Conservation (phyloP, 2,113 vertebrate genomes). For the Triplophysa siluroides region DNA sequence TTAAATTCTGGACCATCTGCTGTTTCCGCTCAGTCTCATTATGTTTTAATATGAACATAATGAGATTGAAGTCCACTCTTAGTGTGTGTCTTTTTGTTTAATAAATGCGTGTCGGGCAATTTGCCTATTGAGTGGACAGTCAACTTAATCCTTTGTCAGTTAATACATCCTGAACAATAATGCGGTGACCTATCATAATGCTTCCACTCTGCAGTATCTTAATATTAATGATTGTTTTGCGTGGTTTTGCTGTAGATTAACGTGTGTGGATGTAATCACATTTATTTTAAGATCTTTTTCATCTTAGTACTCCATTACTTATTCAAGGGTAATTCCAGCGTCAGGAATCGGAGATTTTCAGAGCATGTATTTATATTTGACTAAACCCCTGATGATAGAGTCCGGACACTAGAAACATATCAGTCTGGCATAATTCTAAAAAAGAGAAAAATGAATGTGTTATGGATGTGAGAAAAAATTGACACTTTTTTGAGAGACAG, state of each 20-base stretch:
- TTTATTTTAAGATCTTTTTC: background rate
- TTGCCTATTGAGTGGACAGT: slow-evolving; percentile 6
- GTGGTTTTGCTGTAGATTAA: background rate
- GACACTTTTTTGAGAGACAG: no score
- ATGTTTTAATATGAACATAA: slow-evolving; percentile 41
- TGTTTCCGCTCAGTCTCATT: slow-evolving; percentile 39
- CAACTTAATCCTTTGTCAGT: slow-evolving; percentile 2
- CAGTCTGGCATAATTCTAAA: no score
- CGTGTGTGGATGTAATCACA: background rate
- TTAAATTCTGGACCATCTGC: slow-evolving; percentile 43
- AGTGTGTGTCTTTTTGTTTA: background rate
- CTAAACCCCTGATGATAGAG: no score
- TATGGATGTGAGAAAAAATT: no score
- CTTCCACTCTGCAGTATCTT: no score
- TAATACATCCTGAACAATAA: background rate
- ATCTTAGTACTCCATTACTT: no score
- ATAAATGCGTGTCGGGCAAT: background rate
- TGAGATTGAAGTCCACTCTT: background rate
- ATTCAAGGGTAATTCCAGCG: no score
- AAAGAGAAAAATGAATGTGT: no score
- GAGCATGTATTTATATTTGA: no score
- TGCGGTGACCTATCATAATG: background rate
- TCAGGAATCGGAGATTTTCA: no score
- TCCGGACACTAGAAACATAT: no score
- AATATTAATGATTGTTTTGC: background rate